Evolutionary conservation across 2,113 vertebrate species (phyloP).

Genomic region (Columbina picui): DNA sequence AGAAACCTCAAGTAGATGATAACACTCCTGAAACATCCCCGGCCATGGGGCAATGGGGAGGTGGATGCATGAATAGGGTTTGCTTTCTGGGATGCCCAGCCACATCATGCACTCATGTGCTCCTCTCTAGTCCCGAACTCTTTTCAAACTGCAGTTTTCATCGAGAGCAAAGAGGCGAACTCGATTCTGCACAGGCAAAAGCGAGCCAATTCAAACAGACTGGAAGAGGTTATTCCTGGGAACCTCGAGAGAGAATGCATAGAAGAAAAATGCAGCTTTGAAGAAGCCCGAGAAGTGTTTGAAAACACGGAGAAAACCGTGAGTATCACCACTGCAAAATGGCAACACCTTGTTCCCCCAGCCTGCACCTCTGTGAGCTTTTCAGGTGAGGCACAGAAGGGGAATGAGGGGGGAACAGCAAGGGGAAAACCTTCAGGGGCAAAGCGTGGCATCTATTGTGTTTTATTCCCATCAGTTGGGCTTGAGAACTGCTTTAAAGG

Average conservation of each 20-base stretch:
- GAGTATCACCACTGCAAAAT: neutral
- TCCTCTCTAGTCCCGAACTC: neutral
- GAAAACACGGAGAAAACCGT: constrained; percentile 85
- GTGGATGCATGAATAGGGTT: fast-evolving
- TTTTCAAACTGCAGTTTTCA: constrained; percentile 74
- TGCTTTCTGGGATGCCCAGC: neutral
- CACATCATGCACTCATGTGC: fast-evolving
- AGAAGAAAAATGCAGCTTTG: constrained; percentile 85
- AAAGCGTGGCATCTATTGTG: fast-evolving
- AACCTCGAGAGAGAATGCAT: constrained; percentile 89
- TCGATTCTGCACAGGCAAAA: constrained; percentile 78
- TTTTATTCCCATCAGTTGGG: fast-evolving
- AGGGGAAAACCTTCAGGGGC: neutral
- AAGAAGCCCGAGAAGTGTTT: constrained; percentile 91
- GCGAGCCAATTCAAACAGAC: constrained; percentile 81
- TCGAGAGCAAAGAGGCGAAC: constrained; percentile 73
- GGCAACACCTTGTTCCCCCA: neutral
- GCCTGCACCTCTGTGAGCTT: fast-evolving
- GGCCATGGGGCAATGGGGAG: fast-evolving
- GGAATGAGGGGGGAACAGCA: neutral
- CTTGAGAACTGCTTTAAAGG: neutral
- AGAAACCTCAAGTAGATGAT: neutral
- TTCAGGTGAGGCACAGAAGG: neutral
- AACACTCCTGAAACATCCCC: fast-evolving
- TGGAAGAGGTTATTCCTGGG: constrained; percentile 86